Conservation (phyloP, 2,888 invertebrate species). For the Aplocera efformata region DNA sequence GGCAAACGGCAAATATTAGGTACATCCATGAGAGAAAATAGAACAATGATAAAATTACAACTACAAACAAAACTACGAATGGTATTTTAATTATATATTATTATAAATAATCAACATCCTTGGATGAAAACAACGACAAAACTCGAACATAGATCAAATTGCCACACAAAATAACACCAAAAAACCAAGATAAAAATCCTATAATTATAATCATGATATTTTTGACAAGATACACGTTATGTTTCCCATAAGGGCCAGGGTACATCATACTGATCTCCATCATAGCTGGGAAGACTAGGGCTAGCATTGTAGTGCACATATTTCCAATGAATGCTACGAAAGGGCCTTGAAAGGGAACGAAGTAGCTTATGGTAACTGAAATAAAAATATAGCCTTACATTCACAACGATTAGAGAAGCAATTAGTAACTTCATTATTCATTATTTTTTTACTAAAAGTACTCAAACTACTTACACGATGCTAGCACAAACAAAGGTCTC, state of each 20-base stretch:
- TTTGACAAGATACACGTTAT: slow-evolving; percentile 40
- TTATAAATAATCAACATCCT: slow-evolving; percentile 25
- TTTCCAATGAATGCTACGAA: slow-evolving; percentile 59
- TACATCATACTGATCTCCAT: slow-evolving; percentile 58
- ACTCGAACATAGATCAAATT: slow-evolving; percentile 49
- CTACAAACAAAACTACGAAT: slow-evolving; percentile 1
- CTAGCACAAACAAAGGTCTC: slow-evolving; percentile 44
- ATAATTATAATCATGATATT: slow-evolving; percentile 40
- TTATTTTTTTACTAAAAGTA: no score
- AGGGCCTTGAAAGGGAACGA: slow-evolving; percentile 54
- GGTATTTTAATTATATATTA: slow-evolving; percentile 21
- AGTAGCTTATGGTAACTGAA: slow-evolving; percentile 53
- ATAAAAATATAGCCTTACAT: slow-evolving; percentile 13
- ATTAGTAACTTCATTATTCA: background rate
- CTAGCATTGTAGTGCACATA: slow-evolving; percentile 49
- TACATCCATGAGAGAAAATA: no score
- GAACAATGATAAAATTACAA: no score
- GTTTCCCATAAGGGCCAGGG: slow-evolving; percentile 45
- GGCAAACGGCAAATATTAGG: no score
- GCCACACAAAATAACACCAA: slow-evolving; percentile 42
- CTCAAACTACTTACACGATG: slow-evolving; percentile 45
- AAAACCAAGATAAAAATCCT: slow-evolving; percentile 35
- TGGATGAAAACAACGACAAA: slow-evolving; percentile 32
- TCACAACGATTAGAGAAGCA: background rate
- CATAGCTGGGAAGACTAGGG: slow-evolving; percentile 54